Evolutionary conservation across 1,140 invertebrate species (phyloP).

Genomic region (Phymorhynchus buccinoides): DNA sequence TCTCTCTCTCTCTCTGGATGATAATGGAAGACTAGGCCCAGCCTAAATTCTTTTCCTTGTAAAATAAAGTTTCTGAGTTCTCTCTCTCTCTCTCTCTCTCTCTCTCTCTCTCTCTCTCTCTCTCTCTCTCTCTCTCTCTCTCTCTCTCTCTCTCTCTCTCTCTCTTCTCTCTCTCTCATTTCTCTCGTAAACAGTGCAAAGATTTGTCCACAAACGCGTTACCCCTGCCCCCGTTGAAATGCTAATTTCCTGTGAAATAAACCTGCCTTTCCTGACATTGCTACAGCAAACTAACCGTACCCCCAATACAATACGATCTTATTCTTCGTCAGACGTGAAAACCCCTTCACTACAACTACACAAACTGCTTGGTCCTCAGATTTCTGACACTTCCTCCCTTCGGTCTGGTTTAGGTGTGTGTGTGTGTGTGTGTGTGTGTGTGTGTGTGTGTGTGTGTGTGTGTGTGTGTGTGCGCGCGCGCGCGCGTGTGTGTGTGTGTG

Average conservation of each 20-base stretch:
- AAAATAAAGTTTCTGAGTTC: too few relatives aligned
- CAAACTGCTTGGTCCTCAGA: background rate
- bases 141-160: conserved; percentile 24
- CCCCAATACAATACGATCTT: background rate
- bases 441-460: too few relatives aligned
- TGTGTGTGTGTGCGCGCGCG: too few relatives aligned
- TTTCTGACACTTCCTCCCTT: background rate
- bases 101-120: conserved; percentile 39
- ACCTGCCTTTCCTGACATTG: background rate
- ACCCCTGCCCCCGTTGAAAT: background rate
- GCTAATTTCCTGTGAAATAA: background rate
- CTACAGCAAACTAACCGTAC: background rate
- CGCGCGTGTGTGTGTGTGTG: too few relatives aligned
- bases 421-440: too few relatives aligned
- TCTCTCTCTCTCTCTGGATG: too few relatives aligned
- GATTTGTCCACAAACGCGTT: background rate
- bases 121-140: conserved; percentile 18
- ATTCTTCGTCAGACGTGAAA: background rate
- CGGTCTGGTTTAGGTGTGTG: too few relatives aligned
- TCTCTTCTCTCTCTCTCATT: background rate
- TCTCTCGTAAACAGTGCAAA: background rate
- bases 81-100: conserved; percentile 17
- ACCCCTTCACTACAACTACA: background rate
- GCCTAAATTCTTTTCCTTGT: too few relatives aligned
- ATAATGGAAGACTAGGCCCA: too few relatives aligned